Percentiles rank a stretch among this genome's conserved stretches.
These are phyloP conservation scores for Drosophila arawakana DNA, from an alignment of 1,140 invertebrate genomes.

Conservation along the genomic window DNA sequence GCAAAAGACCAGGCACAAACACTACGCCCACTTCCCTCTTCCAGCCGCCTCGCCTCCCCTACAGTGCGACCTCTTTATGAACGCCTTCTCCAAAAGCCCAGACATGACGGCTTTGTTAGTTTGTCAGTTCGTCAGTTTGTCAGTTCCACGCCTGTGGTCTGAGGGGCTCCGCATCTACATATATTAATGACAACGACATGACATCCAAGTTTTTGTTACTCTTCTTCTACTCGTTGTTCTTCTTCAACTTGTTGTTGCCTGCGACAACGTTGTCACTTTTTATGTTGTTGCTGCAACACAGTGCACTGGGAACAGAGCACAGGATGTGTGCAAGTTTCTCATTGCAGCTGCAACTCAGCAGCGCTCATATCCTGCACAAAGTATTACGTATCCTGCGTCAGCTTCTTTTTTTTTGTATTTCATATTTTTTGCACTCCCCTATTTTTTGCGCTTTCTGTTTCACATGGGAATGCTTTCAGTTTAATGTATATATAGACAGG, in stretches of 20 bases:
- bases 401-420: constrained; percentile 15
- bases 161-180: constrained; percentile 8
- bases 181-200: constrained; percentile 51
- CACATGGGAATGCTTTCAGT: constrained; percentile 14
- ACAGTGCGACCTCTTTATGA: too few relatives aligned
- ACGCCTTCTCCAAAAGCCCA: background rate
- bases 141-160: constrained; percentile 26
- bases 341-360: constrained; percentile 58
- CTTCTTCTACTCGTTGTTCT: constrained; percentile 33
- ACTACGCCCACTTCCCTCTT: background rate
- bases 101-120: constrained; percentile 28
- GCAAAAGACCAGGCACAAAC: constrained; percentile 3
- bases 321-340: constrained; percentile 67
- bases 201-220: constrained; percentile 39
- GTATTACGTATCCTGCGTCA: constrained; percentile 27
- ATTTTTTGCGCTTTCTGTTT: background rate
- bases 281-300: constrained; percentile 11
- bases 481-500: background rate
- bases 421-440: background rate
- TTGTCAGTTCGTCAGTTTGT: constrained; percentile 2
- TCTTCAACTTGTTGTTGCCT: constrained; percentile 14
- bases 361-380: constrained; percentile 66
- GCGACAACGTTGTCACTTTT: constrained; percentile 53
- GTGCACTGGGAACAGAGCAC: constrained; percentile 4
- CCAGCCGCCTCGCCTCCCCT: too few relatives aligned